A percentile compares a stretch with the other conserved stretches of the same genome.
Evolutionary conservation across 1,140 invertebrate species (phyloP).

Genomic region (Zaprionus kolodkinae): DNA sequence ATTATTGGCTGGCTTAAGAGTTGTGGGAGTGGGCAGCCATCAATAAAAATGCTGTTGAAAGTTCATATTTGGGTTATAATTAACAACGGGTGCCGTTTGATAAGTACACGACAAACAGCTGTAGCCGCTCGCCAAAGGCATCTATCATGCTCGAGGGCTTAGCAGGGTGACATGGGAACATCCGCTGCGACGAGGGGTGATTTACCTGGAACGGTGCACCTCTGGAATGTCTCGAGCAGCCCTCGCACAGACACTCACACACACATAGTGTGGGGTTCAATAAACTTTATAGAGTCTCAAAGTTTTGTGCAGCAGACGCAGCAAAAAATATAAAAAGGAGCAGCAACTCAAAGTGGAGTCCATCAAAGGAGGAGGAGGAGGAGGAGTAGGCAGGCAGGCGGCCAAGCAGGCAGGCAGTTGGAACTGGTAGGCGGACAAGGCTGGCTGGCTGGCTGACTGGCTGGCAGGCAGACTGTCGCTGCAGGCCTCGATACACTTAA

Average conservation of each 20-base stretch:
- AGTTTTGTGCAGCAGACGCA: constrained; percentile 47
- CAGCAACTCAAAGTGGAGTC: constrained; percentile 41
- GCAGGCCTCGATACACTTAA: constrained; percentile 73
- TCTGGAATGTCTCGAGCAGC: constrained; percentile 38
- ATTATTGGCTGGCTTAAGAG: constrained; percentile 43
- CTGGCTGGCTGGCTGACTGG: constrained; percentile 8
- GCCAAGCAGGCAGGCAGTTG: not conserved
- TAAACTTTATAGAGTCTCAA: constrained; percentile 61
- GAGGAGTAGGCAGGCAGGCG: not conserved
- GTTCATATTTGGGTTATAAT: constrained; percentile 45
- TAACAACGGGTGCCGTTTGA: constrained; percentile 59
- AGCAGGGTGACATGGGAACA: constrained; percentile 72
- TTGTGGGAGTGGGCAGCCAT: constrained; percentile 8
- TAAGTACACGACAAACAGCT: constrained; percentile 71
- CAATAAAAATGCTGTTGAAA: constrained; percentile 41
- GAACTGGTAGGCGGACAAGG: not conserved
- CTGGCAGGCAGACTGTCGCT: constrained; percentile 33
- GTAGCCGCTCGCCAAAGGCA: constrained; percentile 42
- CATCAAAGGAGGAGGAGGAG: constrained; percentile 22
- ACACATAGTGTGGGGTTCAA: constrained; percentile 52
- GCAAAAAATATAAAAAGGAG: constrained; percentile 27
- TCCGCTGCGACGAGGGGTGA: constrained; percentile 49
- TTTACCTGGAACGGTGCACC: constrained; percentile 39
- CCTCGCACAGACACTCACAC: no score
- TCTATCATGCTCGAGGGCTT: constrained; percentile 72